phyloP scores from a whole-genome alignment of 1,140 invertebrate species.

The Drosophila kikkawai region DNA sequence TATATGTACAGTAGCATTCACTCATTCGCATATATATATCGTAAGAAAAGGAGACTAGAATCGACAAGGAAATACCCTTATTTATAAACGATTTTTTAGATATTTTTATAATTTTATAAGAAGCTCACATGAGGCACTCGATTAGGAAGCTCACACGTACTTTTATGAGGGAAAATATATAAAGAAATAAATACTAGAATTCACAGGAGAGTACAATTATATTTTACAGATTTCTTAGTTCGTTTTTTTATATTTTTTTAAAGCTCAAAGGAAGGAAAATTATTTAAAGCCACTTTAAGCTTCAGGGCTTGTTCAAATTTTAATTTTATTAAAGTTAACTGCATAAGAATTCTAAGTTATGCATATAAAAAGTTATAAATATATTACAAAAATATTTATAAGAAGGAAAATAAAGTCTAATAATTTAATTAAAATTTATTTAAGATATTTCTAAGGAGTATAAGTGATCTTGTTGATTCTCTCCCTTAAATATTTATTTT shows the following conservation, averaged over 20 bases:
- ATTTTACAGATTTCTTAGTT: not conserved
- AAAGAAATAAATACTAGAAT: not conserved
- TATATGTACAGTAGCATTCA: conserved; percentile 13
- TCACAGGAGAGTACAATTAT: too few relatives aligned
- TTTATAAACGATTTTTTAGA: not conserved
- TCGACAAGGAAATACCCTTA: conserved; percentile 10
- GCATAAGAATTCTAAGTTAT: too few relatives aligned
- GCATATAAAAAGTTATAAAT: not conserved
- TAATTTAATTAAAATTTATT: not conserved
- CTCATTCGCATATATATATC: conserved; percentile 11
- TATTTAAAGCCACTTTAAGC: too few relatives aligned
- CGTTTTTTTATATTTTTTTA: too few relatives aligned
- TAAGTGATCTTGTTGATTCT: too few relatives aligned
- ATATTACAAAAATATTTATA: not conserved
- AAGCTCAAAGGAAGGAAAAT: not conserved
- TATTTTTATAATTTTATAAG: too few relatives aligned
- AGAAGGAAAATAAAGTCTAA: not conserved
- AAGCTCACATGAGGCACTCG: not conserved
- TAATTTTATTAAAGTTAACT: not conserved
- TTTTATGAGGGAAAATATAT: too few relatives aligned
- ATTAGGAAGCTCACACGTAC: not conserved
- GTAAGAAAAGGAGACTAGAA: too few relatives aligned
- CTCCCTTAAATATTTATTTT: not conserved
- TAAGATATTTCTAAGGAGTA: not conserved
- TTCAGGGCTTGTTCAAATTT: not conserved